phyloP scores from a whole-genome alignment of 2,797 vertebrate genomes.

The Dryobates pubescens region DNA sequence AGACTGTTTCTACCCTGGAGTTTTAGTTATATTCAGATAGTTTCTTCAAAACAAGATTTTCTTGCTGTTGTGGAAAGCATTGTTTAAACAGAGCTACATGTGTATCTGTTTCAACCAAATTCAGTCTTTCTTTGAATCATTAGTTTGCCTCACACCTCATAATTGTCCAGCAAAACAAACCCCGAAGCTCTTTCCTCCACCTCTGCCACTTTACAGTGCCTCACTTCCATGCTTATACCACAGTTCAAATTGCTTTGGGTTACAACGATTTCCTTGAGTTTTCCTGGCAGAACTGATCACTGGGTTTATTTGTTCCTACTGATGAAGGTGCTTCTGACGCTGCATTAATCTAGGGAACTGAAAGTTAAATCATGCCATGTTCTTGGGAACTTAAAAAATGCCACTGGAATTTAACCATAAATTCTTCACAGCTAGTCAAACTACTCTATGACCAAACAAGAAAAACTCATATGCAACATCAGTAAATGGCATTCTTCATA shows the following conservation, averaged over 20 bases:
- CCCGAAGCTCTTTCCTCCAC: too few species aligned
- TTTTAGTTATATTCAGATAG: background rate
- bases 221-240: background rate
- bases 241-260: background rate
- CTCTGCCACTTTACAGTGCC: background rate
- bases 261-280: background rate
- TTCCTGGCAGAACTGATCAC: background rate
- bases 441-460: background rate
- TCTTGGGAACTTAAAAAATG: background rate
- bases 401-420: background rate
- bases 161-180: background rate
- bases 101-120: background rate
- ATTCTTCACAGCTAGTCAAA: background rate
- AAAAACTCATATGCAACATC: background rate
- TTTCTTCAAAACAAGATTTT: background rate
- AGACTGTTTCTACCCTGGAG: background rate
- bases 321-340: background rate
- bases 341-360: background rate
- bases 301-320: background rate
- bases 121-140: background rate
- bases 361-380: background rate
- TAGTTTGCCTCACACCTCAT: rapidly evolving
- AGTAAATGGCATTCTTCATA: background rate
- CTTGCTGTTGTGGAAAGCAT: background rate
- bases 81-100: background rate